These are phyloP conservation scores for Conops quadrifasciatus DNA, from an alignment of 2,888 invertebrate genomes.

Conservation along the genomic window DNA sequence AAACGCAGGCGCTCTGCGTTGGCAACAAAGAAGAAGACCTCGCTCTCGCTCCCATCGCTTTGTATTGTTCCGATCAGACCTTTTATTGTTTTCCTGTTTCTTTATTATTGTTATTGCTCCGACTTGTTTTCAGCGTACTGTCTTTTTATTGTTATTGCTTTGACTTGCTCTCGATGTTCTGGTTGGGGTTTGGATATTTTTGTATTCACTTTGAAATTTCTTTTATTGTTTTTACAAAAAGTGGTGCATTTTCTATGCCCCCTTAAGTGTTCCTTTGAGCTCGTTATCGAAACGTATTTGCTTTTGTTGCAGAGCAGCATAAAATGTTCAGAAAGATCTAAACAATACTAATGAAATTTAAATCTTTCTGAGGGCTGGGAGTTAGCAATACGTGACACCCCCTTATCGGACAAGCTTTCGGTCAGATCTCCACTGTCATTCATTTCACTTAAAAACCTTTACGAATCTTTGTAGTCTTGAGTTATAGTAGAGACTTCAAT, in stretches of 20 bases:
- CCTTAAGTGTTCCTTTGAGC: neutral
- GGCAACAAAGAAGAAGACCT: neutral
- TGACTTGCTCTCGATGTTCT: neutral
- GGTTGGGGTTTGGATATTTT: constrained; percentile 10
- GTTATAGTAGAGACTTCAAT: neutral
- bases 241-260: constrained; percentile 6
- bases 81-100: constrained; percentile 8
- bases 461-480: no score
- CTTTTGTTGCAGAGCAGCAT: neutral
- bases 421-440: no score
- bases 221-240: constrained; percentile 13
- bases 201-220: constrained; percentile 3
- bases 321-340: neutral
- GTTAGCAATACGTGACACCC: constrained; percentile 11
- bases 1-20: constrained; percentile 28
- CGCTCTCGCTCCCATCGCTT: constrained; percentile 10
- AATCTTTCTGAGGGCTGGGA: neutral
- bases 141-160: constrained; percentile 1
- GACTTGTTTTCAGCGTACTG: neutral
- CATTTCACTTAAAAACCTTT: no score
- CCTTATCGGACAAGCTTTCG: no score
- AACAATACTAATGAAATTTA: neutral
- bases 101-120: constrained; percentile 2
- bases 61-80: neutral
- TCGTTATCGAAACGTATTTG: constrained; percentile 5